A percentile compares a stretch with the other conserved stretches of the same genome.
These are phyloP conservation scores for Calypte anna DNA, from an alignment of 2,113 vertebrate species.

Conservation along the genomic window DNA sequence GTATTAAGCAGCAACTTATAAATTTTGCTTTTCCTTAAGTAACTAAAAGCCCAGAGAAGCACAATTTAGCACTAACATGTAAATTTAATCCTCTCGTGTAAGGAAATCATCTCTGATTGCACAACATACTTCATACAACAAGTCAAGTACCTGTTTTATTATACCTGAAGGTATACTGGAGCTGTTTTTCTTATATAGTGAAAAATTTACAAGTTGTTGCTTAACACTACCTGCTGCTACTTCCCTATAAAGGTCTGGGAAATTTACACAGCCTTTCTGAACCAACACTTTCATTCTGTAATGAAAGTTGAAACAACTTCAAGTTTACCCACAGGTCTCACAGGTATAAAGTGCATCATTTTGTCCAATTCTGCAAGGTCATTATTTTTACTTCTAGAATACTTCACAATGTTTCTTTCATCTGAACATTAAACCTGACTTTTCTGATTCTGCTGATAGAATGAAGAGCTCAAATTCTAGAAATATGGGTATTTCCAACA, in stretches of 20 bases:
- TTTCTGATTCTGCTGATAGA: not conserved
- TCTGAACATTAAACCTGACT: not conserved
- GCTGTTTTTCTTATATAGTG: constrained; percentile 26
- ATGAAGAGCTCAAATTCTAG: not conserved
- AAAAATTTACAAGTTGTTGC: constrained; percentile 41
- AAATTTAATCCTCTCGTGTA: constrained; percentile 48
- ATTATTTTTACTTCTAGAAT: not conserved
- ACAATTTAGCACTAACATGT: constrained; percentile 8
- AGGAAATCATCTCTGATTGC: constrained; percentile 67
- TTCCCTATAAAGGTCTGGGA: not conserved
- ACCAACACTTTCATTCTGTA: not conserved
- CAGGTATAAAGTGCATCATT: not conserved
- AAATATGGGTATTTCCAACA: not conserved
- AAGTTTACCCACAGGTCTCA: not conserved
- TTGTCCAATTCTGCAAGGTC: not conserved
- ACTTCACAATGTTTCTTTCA: not conserved
- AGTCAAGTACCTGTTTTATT: constrained; percentile 49
- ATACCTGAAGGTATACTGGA: constrained; percentile 14
- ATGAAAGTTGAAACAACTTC: not conserved
- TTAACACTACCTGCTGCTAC: constrained; percentile 21
- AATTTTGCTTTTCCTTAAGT: constrained; percentile 35
- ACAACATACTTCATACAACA: constrained; percentile 13
- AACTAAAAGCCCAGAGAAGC: constrained; percentile 43
- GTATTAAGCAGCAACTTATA: constrained; percentile 17
- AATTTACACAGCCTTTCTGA: constrained; percentile 8